These are phyloP conservation scores for Itoplectis maculator DNA, from an alignment of 2,888 invertebrate species.

Conservation along the genomic window DNA sequence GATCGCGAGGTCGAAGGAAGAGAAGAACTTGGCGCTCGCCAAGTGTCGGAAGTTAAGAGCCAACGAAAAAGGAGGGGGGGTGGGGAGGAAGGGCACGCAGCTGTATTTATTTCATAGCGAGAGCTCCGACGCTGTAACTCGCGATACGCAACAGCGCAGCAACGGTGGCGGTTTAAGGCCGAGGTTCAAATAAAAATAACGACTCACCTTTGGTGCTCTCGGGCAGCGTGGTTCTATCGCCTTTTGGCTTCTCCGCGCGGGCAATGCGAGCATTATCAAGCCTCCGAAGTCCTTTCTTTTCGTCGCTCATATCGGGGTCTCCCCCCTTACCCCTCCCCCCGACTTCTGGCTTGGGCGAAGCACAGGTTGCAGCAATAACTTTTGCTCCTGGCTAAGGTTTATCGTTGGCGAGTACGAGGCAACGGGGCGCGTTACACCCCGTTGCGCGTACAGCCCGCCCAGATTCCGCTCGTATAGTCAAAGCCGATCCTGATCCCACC, in stretches of 20 bases:
- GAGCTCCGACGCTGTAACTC: slow-evolving; percentile 7
- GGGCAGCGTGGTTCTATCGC: slow-evolving; percentile 26
- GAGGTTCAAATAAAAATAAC: slow-evolving; percentile 62
- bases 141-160: neutral
- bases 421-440: neutral
- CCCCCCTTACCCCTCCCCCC: no score
- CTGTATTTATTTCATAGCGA: slow-evolving; percentile 60
- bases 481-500: slow-evolving; percentile 69
- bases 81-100: slow-evolving; percentile 11
- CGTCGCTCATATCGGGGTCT: slow-evolving; percentile 61
- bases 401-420: slow-evolving; percentile 50
- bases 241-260: slow-evolving; percentile 1
- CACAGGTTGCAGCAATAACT: slow-evolving; percentile 66
- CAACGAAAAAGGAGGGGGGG: slow-evolving; percentile 34
- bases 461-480: slow-evolving; percentile 60
- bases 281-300: slow-evolving; percentile 46
- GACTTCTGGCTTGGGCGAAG: no score
- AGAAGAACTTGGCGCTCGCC: slow-evolving; percentile 4
- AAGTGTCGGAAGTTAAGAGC: slow-evolving; percentile 43
- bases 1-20: slow-evolving; percentile 9
- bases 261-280: slow-evolving; percentile 44
- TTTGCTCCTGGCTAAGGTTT: slow-evolving; percentile 60
- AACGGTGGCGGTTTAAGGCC: slow-evolving; percentile 23
- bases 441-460: slow-evolving; percentile 2
- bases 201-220: slow-evolving; percentile 38